Evolutionary conservation across 2,888 invertebrate species (phyloP).

Genomic region (Sinohyriopsis cumingii): DNA sequence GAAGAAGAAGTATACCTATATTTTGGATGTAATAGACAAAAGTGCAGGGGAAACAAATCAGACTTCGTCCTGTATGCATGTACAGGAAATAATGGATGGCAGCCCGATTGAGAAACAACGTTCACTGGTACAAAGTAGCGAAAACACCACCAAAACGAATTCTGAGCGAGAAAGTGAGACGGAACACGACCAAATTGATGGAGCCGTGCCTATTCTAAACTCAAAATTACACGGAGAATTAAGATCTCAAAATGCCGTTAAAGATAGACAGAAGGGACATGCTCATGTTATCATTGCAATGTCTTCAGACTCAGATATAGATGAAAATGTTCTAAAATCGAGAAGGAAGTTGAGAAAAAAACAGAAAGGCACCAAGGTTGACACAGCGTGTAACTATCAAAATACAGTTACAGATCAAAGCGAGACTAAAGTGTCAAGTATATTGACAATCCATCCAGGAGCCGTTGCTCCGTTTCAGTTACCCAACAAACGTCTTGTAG

Average conservation of each 20-base stretch:
- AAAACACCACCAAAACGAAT: no score
- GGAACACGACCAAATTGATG: no score
- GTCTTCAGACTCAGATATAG: not conserved
- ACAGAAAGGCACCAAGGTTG: not conserved
- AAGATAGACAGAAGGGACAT: not conserved
- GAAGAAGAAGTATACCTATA: constrained; percentile 34
- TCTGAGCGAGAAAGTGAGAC: no score
- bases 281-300: no score
- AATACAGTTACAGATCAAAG: not conserved
- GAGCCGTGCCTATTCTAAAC: not conserved
- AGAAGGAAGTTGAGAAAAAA: not conserved
- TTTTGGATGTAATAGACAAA: constrained; percentile 13
- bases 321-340: not conserved
- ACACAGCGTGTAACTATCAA: constrained; percentile 3
- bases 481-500: constrained; percentile 16
- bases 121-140: no score
- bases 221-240: not conserved
- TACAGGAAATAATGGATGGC: not conserved
- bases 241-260: not conserved
- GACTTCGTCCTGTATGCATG: not conserved
- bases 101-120: no score
- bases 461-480: constrained; percentile 6
- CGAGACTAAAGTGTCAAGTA: not conserved
- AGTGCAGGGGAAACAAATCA: not conserved
- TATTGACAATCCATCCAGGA: constrained; percentile 5